phyloP scores from a whole-genome alignment of 1,140 invertebrate genomes.

The Galendromus occidentalis region DNA sequence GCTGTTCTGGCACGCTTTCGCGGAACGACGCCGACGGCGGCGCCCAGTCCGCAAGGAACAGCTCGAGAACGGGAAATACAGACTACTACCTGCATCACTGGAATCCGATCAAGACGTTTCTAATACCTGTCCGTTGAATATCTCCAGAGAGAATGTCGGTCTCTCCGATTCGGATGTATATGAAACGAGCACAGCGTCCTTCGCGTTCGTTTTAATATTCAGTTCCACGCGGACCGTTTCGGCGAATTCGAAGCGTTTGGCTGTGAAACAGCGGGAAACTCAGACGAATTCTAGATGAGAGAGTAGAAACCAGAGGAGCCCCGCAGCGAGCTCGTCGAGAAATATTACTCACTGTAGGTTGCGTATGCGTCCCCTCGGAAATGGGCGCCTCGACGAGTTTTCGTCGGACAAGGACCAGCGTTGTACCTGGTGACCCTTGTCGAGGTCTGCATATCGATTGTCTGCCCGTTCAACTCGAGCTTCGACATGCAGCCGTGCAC shows the following conservation, averaged over 20 bases:
- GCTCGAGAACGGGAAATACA: too few relatives aligned
- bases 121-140: neutral
- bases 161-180: constrained; percentile 9
- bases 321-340: neutral
- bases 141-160: neutral
- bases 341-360: constrained; percentile 43
- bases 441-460: constrained; percentile 47
- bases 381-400: constrained; percentile 61
- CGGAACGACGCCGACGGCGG: too few relatives aligned
- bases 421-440: constrained; percentile 40
- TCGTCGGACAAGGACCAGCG: constrained; percentile 65
- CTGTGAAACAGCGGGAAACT: neutral
- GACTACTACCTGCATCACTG: neutral
- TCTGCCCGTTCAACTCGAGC: constrained; percentile 47
- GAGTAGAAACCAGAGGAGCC: neutral
- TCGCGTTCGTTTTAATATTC: constrained; percentile 4
- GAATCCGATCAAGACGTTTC: neutral
- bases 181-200: neutral
- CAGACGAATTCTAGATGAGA: neutral
- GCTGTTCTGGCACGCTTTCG: too few relatives aligned
- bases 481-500: constrained; percentile 62
- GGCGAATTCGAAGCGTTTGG: neutral
- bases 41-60: too few relatives aligned
- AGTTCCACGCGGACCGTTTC: neutral
- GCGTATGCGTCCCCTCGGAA: constrained; percentile 63